Evolutionary conservation across 2,113 vertebrate species (phyloP).

Genomic region (Sylvia atricapilla): DNA sequence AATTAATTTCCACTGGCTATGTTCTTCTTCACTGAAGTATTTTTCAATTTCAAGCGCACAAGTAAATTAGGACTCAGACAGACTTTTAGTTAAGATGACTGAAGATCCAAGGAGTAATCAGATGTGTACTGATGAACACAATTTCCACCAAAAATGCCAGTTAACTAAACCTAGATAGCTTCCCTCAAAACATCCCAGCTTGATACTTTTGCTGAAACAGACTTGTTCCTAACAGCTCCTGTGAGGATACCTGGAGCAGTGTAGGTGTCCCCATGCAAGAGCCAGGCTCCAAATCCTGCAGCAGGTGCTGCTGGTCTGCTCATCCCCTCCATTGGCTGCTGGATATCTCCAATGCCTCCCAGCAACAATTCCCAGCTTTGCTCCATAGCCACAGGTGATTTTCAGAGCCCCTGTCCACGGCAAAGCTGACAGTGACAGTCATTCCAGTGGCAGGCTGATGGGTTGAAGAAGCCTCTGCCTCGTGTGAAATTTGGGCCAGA

Average conservation of each 20-base stretch:
- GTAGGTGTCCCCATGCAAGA: rapidly evolving
- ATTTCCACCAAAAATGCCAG: not conserved
- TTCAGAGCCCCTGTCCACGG: not conserved
- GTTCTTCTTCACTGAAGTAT: not conserved
- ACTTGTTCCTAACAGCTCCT: not conserved
- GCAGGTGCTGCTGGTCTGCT: not conserved
- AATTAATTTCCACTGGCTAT: not conserved
- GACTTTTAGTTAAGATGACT: not conserved
- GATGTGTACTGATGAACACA: not conserved
- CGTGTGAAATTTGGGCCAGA: not conserved
- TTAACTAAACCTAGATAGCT: not conserved
- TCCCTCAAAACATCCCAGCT: not conserved
- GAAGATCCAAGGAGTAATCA: not conserved
- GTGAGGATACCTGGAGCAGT: not conserved
- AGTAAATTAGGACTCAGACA: not conserved
- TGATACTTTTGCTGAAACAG: not conserved
- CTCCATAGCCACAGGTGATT: not conserved
- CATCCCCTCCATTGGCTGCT: rapidly evolving
- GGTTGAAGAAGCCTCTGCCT: not conserved
- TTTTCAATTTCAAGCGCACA: not conserved
- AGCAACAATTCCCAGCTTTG: not conserved
- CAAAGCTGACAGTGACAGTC: rapidly evolving
- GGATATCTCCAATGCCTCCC: rapidly evolving
- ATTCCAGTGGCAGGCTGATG: not conserved
- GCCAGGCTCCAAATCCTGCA: not conserved